Conservation (phyloP, 2,797 vertebrate species). For the Gymnocypris eckloni region DNA sequence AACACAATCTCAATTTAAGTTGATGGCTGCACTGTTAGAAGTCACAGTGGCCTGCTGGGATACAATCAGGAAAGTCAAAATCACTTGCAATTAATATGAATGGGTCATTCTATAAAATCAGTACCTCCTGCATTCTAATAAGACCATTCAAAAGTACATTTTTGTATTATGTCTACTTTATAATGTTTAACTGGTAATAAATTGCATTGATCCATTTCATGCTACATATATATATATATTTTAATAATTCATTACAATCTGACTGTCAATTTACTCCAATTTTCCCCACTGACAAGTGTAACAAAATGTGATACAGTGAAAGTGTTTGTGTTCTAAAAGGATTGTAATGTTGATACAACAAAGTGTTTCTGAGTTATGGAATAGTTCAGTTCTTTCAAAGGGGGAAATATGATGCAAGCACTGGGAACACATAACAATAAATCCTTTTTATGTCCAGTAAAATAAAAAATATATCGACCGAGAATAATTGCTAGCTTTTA, state of each 20-base stretch:
- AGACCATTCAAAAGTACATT: not conserved
- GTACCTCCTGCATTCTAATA: not conserved
- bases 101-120: not conserved
- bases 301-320: not conserved
- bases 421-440: not conserved
- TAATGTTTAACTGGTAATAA: not conserved
- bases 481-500: not conserved
- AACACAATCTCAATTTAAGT: constrained; percentile 7
- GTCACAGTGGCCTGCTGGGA: constrained; percentile 23
- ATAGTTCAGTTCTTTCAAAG: not conserved
- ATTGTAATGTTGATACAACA: not conserved
- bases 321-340: not conserved
- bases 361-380: not conserved
- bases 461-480: not conserved
- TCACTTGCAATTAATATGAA: not conserved
- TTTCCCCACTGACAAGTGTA: not conserved
- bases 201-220: not conserved
- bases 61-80: constrained; percentile 12
- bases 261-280: not conserved
- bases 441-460: not conserved
- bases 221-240: not conserved
- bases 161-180: not conserved
- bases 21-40: constrained; percentile 36
- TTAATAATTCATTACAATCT: not conserved
- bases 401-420: not conserved